A percentile compares a stretch with the other conserved stretches of the same genome.
phyloP scores from a whole-genome alignment of 2,888 invertebrate genomes.

The Ditula angustiorana region DNA sequence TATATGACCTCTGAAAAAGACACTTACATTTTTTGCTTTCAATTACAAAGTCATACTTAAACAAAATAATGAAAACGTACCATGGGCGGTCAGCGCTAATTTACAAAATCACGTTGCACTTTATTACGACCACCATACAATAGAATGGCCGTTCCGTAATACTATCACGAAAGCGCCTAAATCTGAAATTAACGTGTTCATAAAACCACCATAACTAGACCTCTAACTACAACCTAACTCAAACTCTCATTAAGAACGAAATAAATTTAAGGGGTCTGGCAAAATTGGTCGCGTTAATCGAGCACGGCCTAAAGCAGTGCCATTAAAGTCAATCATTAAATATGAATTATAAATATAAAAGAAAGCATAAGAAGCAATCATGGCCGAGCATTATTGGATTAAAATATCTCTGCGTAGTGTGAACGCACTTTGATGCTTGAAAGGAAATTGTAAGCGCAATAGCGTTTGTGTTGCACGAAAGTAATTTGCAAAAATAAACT shows the following conservation, averaged over 20 bases:
- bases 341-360: conserved; percentile 84
- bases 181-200: conserved; percentile 83
- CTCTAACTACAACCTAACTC: conserved; percentile 30
- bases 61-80: conserved; percentile 41
- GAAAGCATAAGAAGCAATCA: conserved; percentile 82
- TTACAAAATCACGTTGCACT: conserved; percentile 74
- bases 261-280: conserved; percentile 57
- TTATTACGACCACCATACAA: conserved; percentile 72
- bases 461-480: conserved; percentile 1
- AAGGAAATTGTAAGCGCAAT: conserved; percentile 19
- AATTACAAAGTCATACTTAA: conserved; percentile 33
- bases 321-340: conserved; percentile 85
- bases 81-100: conserved; percentile 61
- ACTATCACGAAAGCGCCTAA: conserved; percentile 79
- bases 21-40: background rate
- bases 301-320: conserved; percentile 72
- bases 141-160: conserved; percentile 74
- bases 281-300: conserved; percentile 56
- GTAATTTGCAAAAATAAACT: conserved; percentile 27
- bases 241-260: conserved; percentile 26
- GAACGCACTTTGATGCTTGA: conserved; percentile 44
- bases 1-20: background rate
- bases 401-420: conserved; percentile 69
- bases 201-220: conserved; percentile 57
- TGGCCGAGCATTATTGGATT: conserved; percentile 77